Conservation (phyloP, 2,113 vertebrate genomes). For the Speoplatyrhinus poulsoni region DNA sequence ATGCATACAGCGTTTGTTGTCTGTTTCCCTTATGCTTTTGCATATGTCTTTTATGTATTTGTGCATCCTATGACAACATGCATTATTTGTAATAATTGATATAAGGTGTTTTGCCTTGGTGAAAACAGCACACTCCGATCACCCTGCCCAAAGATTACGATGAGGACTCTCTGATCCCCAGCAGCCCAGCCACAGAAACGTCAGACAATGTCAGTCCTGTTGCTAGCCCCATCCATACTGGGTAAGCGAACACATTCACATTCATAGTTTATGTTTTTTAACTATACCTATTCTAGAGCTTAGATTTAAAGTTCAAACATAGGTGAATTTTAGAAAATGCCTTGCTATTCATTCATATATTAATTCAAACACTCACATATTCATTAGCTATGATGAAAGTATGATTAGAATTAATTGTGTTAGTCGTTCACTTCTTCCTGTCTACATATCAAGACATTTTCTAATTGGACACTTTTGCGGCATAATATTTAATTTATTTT, state of each 20-base stretch:
- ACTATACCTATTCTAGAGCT: too few relatives aligned
- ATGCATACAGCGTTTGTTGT: not conserved
- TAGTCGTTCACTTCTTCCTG: too few relatives aligned
- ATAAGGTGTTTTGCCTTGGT: constrained; percentile 13
- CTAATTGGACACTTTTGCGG: too few relatives aligned
- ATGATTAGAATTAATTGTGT: too few relatives aligned
- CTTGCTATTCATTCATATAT: too few relatives aligned
- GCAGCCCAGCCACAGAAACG: constrained; percentile 96
- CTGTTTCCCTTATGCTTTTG: not conserved
- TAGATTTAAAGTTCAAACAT: too few relatives aligned
- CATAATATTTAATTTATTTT: too few relatives aligned
- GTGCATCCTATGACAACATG: constrained; percentile 1
- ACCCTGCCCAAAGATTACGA: constrained; percentile 90
- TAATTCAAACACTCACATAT: too few relatives aligned
- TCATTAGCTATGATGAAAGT: too few relatives aligned
- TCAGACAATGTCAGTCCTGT: constrained; percentile 98
- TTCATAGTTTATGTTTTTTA: too few relatives aligned
- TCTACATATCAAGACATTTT: too few relatives aligned
- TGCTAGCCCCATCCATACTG: constrained; percentile 97
- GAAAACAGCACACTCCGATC: constrained; percentile 75
- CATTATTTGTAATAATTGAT: not conserved
- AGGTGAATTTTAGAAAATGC: too few relatives aligned
- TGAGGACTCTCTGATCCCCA: constrained; percentile 95
- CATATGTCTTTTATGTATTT: not conserved
- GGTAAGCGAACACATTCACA: constrained; percentile 72